Evolutionary conservation across 2,113 vertebrate genomes (phyloP), one percentile per base, ranked within the genome.

Genomic region (Daubentonia madagascariensis): DNA sequence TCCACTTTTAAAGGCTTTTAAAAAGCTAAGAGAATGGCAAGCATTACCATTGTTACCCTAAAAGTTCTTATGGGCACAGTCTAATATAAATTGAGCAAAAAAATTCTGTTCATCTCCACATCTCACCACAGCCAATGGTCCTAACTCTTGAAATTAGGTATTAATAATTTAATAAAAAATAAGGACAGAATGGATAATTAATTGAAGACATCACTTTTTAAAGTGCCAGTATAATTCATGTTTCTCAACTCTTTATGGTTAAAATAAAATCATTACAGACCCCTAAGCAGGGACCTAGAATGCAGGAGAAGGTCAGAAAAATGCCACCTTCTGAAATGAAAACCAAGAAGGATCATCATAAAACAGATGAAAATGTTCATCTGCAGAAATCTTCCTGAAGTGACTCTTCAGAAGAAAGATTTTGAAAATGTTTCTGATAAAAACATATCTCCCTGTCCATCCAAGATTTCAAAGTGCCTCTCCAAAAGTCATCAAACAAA

Each of bases 401-500:
- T 57, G 57, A 43, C 48, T 89, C 25, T 89, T 23, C 30, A 59
- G 25, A 94, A 94, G 37, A 81, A 57, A 94, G 14, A 1, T 68
- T 50, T 72, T 50, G 35, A 87, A 92, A 90, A 65, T 61, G 35
- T 84, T 96, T 93, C 85, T 88, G 20, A 81, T 92, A 84, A 94
- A 94, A 95, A 61, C 43, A 17, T 6, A 3, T 20, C 32, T 50
- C 48, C 8, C 5, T 50, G n/a, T 65, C 91, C 50, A 65, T 48
- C 25, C 0, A 37, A 18, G 23, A 81, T 75, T 43, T n/a, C 48
- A 87, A 68, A 57, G 32, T 70, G 4, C 43, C 37, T 89, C 63
- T 80, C 22, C 68, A 43, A 95, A 86, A 94, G 43, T 65, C 43
- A 97, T 17, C 37, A 45, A 85, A 83, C 12, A 78, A 50, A 85